Evolutionary conservation across 2,113 vertebrate genomes (phyloP).

Genomic region (Boulengeromyrus knoepffleri): DNA sequence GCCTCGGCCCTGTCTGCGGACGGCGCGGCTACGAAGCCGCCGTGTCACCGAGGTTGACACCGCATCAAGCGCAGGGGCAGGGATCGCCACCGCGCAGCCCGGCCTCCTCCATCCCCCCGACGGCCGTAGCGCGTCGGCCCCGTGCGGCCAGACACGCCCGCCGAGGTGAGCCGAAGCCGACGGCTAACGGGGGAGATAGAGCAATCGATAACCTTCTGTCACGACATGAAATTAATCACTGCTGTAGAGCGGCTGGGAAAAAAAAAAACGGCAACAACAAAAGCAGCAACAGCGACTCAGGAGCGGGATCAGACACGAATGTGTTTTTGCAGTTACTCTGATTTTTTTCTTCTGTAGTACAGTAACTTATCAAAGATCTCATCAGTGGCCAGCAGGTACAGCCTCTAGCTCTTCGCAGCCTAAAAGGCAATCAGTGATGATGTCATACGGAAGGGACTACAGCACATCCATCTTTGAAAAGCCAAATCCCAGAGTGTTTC

Average conservation of each 20-base stretch:
- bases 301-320: conserved; percentile 10
- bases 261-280: background rate
- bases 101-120: conserved; percentile 32
- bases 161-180: background rate
- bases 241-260: conserved; percentile 10
- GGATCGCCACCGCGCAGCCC: conserved; percentile 42
- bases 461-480: conserved; percentile 1
- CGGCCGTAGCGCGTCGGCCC: conserved; percentile 41
- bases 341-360: conserved; percentile 16
- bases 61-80: conserved; percentile 42
- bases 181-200: conserved; percentile 22
- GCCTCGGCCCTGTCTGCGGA: conserved; percentile 45
- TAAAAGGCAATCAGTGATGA: conserved; percentile 25
- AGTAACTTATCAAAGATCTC: conserved; percentile 39
- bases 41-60: conserved; percentile 43
- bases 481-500: conserved; percentile 31
- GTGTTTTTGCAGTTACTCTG: conserved; percentile 28
- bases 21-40: conserved; percentile 31
- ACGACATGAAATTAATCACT: background rate
- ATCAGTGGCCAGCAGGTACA: conserved; percentile 41
- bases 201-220: conserved; percentile 32
- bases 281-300: background rate
- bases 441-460: conserved; percentile 26
- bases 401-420: background rate
- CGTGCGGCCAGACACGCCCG: conserved; percentile 19